Base-by-base conservation (phyloP, 2,797 vertebrate genomes). In the Champsocephalus esox region DNA sequence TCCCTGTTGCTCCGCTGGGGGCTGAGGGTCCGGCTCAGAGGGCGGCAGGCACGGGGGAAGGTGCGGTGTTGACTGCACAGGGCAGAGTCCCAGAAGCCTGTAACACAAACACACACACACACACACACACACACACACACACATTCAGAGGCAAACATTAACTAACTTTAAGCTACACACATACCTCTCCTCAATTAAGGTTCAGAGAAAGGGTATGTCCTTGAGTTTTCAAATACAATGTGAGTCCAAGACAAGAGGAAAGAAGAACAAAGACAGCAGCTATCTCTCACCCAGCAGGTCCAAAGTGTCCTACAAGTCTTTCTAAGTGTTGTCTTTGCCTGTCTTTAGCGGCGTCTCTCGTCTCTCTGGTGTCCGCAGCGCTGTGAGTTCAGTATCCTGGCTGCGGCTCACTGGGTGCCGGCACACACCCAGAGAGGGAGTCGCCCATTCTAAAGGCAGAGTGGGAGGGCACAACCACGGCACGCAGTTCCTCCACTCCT, bases 1-100 rank as follows among this genome's bases (percentile, higher is more conserved):
- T 79, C 82, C 17, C 73, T 54, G 83, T 90, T 92, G 13, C 75
- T 81, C 68, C 91, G 92, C 87, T 91, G 92, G 65, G 94, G 95
- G 92, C 94, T 95, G 57, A 92, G 88, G 34, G 88, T 90, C 6
- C 88, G 87, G 55, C 90, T 92, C 75, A 89, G 77, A 52, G 76
- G 87, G 12, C 84, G 87, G 62, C 83, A 51, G 84, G 92, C 77
- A 45, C 66, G 73, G 50, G 86, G 82, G 28, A 87, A 84, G 72
- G 75, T 66, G 70, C 77, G 85, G 2, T 75, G 86, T 72, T 87
- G 94, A 86, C 87, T 93, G 93, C 96, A 96, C 80, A 96, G 92
- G 11, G 92, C 92, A 80, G 96, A 97, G 87, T 96, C 95, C 98
- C 98, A 99, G 85, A 99, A 99, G 81, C 93, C 98, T 99, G 94